A percentile compares a stretch with the other conserved stretches of the same genome.
These are phyloP conservation scores for Trachymyrmex septentrionalis DNA, from an alignment of 1,140 invertebrate genomes.

Conservation along the genomic window DNA sequence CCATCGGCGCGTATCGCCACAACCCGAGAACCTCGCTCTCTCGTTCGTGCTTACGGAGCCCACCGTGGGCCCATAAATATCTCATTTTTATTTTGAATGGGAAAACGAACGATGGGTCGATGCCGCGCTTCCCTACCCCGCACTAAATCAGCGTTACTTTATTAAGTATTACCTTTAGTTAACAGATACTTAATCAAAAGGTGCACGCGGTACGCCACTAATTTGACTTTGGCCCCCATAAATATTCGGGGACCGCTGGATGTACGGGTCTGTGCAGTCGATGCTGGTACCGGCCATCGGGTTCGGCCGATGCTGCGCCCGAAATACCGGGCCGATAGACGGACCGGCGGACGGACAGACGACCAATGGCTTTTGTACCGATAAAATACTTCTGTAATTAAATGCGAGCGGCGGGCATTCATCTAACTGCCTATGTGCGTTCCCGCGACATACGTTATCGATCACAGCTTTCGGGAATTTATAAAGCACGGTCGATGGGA, in stretches of 20 bases:
- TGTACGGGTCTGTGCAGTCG: constrained; percentile 63
- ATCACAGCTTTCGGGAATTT: constrained; percentile 72
- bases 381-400: constrained; percentile 87
- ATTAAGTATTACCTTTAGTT: constrained; percentile 88
- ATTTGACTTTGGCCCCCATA: constrained; percentile 87
- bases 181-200: constrained; percentile 88
- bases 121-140: constrained; percentile 75
- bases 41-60: constrained; percentile 41
- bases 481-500: constrained; percentile 57
- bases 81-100: constrained; percentile 86
- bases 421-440: constrained; percentile 80
- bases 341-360: constrained; percentile 74
- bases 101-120: constrained; percentile 85
- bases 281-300: constrained; percentile 45
- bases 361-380: constrained; percentile 82
- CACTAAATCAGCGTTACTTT: constrained; percentile 87
- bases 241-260: constrained; percentile 83
- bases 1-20: constrained; percentile 73
- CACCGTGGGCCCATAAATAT: constrained; percentile 83
- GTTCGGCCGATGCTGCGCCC: constrained; percentile 69
- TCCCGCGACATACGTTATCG: constrained; percentile 67
- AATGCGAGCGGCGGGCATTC: constrained; percentile 83
- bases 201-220: constrained; percentile 87
- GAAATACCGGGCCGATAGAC: constrained; percentile 79
- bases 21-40: constrained; percentile 38